Evolutionary conservation across 2,888 invertebrate species (phyloP).

Genomic region (Cephonodes hylas): DNA sequence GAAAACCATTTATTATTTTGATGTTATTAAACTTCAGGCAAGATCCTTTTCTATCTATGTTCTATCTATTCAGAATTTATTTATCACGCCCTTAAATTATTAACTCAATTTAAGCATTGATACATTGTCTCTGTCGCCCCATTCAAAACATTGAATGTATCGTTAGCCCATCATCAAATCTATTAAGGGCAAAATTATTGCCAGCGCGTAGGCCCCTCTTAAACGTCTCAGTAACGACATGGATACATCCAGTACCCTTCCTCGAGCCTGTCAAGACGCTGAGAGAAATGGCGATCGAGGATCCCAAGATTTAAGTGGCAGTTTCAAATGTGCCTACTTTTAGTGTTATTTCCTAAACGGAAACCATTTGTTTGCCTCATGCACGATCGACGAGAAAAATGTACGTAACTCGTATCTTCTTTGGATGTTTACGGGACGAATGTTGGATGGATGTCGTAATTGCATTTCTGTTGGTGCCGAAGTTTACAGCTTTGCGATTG

Average conservation of each 20-base stretch:
- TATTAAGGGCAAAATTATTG: constrained; percentile 14
- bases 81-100: too few species aligned
- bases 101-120: too few species aligned
- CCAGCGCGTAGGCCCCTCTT: constrained; percentile 50
- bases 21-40: too few species aligned
- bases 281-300: constrained; percentile 76
- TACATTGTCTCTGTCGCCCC: not conserved
- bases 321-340: constrained; percentile 79
- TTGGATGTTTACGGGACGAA: constrained; percentile 48
- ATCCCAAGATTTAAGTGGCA: constrained; percentile 79
- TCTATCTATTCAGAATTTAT: too few species aligned
- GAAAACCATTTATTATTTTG: too few species aligned
- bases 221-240: constrained; percentile 58
- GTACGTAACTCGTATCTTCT: constrained; percentile 55
- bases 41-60: too few species aligned
- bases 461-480: constrained; percentile 37
- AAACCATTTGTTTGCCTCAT: constrained; percentile 76
- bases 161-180: constrained; percentile 8
- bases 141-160: not conserved
- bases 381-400: constrained; percentile 67
- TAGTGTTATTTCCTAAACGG: constrained; percentile 79
- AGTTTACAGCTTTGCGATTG: not conserved
- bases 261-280: constrained; percentile 54
- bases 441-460: constrained; percentile 19
- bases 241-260: constrained; percentile 48